Base-by-base conservation (phyloP, 2,113 vertebrate genomes). In the Oreochromis aureus region DNA sequence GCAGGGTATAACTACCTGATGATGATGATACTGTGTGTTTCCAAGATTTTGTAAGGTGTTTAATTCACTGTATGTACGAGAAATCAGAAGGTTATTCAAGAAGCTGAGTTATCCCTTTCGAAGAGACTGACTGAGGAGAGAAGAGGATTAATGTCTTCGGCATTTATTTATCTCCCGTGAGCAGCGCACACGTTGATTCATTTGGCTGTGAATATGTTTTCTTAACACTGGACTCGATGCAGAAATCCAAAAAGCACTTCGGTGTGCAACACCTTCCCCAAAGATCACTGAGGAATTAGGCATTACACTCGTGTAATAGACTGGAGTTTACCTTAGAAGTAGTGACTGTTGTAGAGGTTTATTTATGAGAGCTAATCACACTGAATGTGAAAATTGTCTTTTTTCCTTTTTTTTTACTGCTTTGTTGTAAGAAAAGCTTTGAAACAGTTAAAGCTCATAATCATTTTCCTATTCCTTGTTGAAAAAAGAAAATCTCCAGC, bases 211-310 rank as follows among this genome's bases (percentile, higher is more conserved):
- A 66, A 91, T 73, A 78, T 87, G 54, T 92, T 93, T 91, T 91
- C 56, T 84, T 83, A 85, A 92, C 90, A 94, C 92, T 94, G 93
- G 87, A 94, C 85, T 88, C 12, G 10, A 92, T 85, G 91, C 86
- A 92, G 88, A 92, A 92, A 92, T 93, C 92, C 93, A 94, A 95
- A 95, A 94, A 93, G 89, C 87, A 91, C 90, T 83, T 86, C 30
- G 24, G 82, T 81, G 95, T 94, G 93, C 89, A 80, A 87, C 34
- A 88, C 84, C 87, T 69, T 80, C 85, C 94, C 95, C 91, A 94
- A 94, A 94, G 93, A 94, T 90, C 82, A 87, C 86, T 36, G 32
- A 89, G 59, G 79, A 86, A 79, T 83, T 87, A 82, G 84, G 36
- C 81, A 78, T 92, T 83, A 87, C 36, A 78, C 79, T 90, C 24